Evolutionary conservation across 1,140 invertebrate genomes (phyloP).

Genomic region (Sycophila sp.): DNA sequence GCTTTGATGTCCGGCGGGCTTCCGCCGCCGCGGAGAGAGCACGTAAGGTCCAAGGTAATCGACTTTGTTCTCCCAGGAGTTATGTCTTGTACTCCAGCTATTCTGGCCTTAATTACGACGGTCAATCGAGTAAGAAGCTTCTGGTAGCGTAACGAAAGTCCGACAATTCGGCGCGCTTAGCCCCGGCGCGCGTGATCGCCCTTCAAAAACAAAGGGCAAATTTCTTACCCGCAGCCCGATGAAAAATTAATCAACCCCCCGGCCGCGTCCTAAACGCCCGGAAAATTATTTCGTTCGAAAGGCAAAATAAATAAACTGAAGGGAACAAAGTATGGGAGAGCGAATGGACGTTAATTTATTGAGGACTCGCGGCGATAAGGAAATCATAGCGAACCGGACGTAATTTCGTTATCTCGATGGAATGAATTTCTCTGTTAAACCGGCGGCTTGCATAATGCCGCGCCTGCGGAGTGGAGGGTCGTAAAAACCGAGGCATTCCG

Average conservation of each 20-base stretch:
- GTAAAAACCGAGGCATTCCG: neutral
- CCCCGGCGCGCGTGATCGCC: no score
- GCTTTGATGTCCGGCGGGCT: slow-evolving; percentile 56
- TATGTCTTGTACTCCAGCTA: slow-evolving; percentile 15
- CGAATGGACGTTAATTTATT: neutral
- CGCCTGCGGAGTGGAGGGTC: neutral
- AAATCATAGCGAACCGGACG: neutral
- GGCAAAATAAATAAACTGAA: neutral
- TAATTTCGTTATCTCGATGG: slow-evolving; percentile 3
- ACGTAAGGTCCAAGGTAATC: slow-evolving; percentile 53
- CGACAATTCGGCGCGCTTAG: no score
- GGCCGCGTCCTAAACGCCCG: no score
- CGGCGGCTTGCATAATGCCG: neutral
- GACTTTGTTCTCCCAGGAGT: slow-evolving; percentile 46
- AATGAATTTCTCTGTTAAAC: neutral
- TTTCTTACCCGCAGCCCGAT: neutral
- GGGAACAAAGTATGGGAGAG: no score
- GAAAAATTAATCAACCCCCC: no score
- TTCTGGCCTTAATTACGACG: neutral
- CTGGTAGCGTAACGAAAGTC: no score
- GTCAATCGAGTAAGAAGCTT: slow-evolving; percentile 8
- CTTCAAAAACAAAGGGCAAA: neutral
- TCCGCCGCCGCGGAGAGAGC: slow-evolving; percentile 43
- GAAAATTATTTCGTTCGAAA: neutral
- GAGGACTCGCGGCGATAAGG: neutral